phyloP scores from a whole-genome alignment of 2,888 invertebrate species.

The Macrosoma leucophasiata region DNA sequence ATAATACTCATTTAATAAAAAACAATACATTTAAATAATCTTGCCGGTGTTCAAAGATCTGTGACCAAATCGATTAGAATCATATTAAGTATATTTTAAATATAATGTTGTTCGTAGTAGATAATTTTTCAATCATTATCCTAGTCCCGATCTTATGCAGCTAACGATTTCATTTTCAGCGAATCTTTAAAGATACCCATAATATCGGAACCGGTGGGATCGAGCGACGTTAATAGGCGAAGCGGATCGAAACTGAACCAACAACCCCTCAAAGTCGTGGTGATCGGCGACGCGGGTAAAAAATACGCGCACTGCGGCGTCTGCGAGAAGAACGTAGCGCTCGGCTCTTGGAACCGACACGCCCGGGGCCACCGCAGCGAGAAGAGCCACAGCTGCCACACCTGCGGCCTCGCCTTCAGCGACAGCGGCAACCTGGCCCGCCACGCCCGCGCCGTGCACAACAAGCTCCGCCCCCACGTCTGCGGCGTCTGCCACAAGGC shows the following conservation, averaged over 20 bases:
- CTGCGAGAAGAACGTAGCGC: conserved; percentile 47
- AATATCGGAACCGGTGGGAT: conserved; percentile 9
- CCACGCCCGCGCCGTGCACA: conserved; percentile 68
- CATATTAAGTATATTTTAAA: no score
- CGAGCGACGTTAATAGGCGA: no score
- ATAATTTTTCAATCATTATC: neutral
- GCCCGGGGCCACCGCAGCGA: conserved; percentile 54
- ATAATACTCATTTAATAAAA: no score
- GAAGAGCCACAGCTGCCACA: conserved; percentile 60
- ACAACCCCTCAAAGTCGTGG: no score
- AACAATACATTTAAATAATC: no score
- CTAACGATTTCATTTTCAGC: conserved; percentile 31
- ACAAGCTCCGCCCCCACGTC: conserved; percentile 54
- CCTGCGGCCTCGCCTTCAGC: conserved; percentile 70
- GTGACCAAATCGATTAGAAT: no score
- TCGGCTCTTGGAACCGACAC: conserved; percentile 60
- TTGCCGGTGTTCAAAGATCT: no score
- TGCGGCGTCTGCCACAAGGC: conserved; percentile 62
- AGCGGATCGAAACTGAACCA: no score
- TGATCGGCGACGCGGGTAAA: conserved; percentile 30
- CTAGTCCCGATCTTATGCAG: neutral
- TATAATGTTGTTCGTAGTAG: neutral
- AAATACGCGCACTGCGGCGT: conserved; percentile 43
- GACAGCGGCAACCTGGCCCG: conserved; percentile 67
- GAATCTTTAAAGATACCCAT: conserved; percentile 16